Evolutionary conservation across 2,888 invertebrate species (phyloP), one percentile per base, ranked within the genome.

Genomic region (Ormyrus rosae): DNA sequence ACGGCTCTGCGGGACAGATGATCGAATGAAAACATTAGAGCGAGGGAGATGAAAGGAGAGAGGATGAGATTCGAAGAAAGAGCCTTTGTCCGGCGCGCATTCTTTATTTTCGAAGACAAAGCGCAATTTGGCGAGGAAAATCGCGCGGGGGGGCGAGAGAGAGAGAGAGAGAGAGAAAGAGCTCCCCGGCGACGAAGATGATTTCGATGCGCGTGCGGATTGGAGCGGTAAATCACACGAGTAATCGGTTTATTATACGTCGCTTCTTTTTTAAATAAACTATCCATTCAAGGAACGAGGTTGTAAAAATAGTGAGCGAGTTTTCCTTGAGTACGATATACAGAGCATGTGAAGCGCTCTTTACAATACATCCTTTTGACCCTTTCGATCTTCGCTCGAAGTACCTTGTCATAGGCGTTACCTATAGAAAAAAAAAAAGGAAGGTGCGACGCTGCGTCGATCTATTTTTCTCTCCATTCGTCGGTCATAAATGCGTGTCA

Each of bases 1-100:
- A 74, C 69, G 60, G 74, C 50, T 53, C n/a, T 34, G 79, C 61
- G 69, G 69, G 77, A 63, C 77, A 81, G 72, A 77, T 81, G 76
- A 81, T 77, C 77, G 72, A 81, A 69, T 72, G 75, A 75, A 80
- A 75, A 75, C 63, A 74, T 75, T 61, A 63, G 11, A 13, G 34
- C 34, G 53, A 34, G 34, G 11, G 13, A 48, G 50, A n/a, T 56
- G 60, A 60, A 45, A 58, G 67, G n/a, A 56, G 45, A 34, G 34
- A 34, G 34, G 34, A 60, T 51, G 60, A 48, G 67, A 60, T 50
- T 51, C 50, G 65, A 69, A 68, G 56, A 56, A 80, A 63, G 56
- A 76, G 73, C 50, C 72, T 53, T 60, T 72, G 53, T 72, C 60
- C 56, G 13, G 45, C 51, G 45, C 51, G 72, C 48, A 53, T 63